phyloP scores from a whole-genome alignment of 1,140 invertebrate species.

The Schlechtendalia chinensis region DNA sequence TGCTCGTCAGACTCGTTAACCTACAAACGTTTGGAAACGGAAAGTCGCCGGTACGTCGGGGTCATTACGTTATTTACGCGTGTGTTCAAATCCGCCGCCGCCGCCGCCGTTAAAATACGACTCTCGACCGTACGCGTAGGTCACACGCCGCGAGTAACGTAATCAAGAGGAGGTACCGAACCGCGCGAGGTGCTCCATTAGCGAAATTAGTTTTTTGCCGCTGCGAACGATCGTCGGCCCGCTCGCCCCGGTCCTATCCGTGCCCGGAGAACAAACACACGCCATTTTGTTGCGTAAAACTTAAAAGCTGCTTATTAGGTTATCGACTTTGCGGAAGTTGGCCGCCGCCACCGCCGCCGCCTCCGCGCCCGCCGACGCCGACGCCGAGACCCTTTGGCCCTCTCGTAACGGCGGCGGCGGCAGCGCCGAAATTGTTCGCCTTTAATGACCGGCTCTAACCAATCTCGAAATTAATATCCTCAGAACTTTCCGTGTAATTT shows the following conservation, averaged over 20 bases:
- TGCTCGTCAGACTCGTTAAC: no score
- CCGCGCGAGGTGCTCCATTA: conserved; percentile 42
- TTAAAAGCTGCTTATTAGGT: conserved; percentile 50
- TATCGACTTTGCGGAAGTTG: conserved; percentile 48
- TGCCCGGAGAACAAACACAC: conserved; percentile 37
- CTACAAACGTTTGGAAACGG: no score
- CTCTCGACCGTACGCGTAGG: conserved; percentile 9
- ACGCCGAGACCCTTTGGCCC: conserved; percentile 23
- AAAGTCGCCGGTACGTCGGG: no score
- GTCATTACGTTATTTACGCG: no score
- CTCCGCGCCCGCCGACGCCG: not conserved
- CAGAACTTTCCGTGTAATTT: conserved; percentile 42
- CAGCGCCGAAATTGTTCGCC: conserved; percentile 46
- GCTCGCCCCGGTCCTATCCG: no score
- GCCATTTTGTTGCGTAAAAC: conserved; percentile 49
- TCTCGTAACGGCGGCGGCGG: not conserved
- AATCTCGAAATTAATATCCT: conserved; percentile 50
- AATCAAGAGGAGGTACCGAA: conserved; percentile 22
- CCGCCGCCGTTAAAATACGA: no score
- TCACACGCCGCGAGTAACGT: conserved; percentile 36
- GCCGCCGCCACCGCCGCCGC: not conserved
- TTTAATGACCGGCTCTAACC: conserved; percentile 47
- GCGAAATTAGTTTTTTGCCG: conserved; percentile 44
- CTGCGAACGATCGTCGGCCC: conserved; percentile 15
- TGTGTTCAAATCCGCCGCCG: no score